A percentile compares a stretch with the other conserved stretches of the same genome.
Evolutionary conservation across 2,888 invertebrate species (phyloP).

Genomic region (Limnephilus lunatus): DNA sequence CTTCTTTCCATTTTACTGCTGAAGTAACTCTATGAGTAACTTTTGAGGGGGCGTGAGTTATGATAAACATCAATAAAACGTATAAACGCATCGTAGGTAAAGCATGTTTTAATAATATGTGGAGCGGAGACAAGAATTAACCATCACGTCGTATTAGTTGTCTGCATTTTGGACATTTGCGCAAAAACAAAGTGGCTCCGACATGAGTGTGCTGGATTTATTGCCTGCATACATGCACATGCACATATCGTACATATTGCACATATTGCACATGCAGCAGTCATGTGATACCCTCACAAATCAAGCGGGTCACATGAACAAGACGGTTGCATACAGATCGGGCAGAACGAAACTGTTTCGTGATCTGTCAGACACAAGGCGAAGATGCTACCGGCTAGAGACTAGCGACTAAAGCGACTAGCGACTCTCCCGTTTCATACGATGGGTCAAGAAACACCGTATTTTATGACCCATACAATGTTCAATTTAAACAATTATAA

Average conservation of each 20-base stretch:
- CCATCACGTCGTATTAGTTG: background rate
- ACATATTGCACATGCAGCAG: background rate
- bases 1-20: background rate
- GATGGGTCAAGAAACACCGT: background rate
- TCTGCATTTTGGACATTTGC: background rate
- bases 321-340: constrained; percentile 65
- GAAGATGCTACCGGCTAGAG: constrained; percentile 56
- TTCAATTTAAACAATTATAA: too few species aligned
- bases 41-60: background rate
- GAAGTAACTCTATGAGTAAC: background rate
- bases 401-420: constrained; percentile 10
- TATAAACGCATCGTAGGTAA: background rate
- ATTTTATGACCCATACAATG: background rate
- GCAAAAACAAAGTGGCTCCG: background rate
- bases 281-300: constrained; percentile 51
- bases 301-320: constrained; percentile 58
- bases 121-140: background rate
- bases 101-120: background rate
- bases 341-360: constrained; percentile 62
- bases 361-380: constrained; percentile 65
- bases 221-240: background rate
- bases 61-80: background rate
- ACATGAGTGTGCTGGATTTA: background rate
- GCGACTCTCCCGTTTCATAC: background rate
- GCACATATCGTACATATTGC: background rate